phyloP scores from a whole-genome alignment of 2,888 invertebrate genomes.

The Caenorhabditis sp. region DNA sequence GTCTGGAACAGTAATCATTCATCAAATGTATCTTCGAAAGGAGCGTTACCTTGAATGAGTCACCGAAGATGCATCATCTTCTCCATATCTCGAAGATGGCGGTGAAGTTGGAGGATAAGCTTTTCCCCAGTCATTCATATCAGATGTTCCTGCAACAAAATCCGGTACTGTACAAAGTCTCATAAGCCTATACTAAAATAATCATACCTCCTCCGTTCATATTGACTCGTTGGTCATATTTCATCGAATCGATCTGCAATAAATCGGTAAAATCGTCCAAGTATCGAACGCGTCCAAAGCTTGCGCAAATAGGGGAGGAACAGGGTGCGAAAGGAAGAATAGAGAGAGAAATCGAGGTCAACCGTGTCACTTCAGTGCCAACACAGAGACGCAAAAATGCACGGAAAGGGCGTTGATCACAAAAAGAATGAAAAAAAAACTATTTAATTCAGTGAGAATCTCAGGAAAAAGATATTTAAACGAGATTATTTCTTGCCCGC shows the following conservation, averaged over 20 bases:
- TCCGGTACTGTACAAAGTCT: no score
- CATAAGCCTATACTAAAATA: background rate
- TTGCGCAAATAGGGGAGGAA: slow-evolving; percentile 42
- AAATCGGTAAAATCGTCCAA: slow-evolving; percentile 22
- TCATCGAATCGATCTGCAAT: slow-evolving; percentile 59
- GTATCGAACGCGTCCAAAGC: slow-evolving; percentile 35
- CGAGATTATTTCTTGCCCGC: slow-evolving; percentile 7
- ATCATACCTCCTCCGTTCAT: slow-evolving; percentile 29
- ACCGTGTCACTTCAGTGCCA: slow-evolving; percentile 62
- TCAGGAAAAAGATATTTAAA: slow-evolving; percentile 4
- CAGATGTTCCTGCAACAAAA: slow-evolving; percentile 20
- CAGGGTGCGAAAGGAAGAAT: slow-evolving; percentile 20
- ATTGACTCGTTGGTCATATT: slow-evolving; percentile 60
- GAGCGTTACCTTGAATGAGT: slow-evolving; percentile 37
- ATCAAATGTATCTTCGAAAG: background rate
- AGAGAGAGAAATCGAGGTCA: slow-evolving; percentile 47
- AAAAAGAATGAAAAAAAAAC: background rate
- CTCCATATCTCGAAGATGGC: slow-evolving; percentile 63
- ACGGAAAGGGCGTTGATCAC: slow-evolving; percentile 27
- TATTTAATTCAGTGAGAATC: background rate
- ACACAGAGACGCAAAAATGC: slow-evolving; percentile 53
- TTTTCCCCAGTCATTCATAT: slow-evolving; percentile 60
- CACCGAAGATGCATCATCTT: slow-evolving; percentile 55
- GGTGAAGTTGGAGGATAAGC: slow-evolving; percentile 38
- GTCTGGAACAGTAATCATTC: slow-evolving; percentile 38